These are phyloP conservation scores for Lasioglossum malachurum DNA, from an alignment of 2,888 invertebrate species.

Conservation along the genomic window DNA sequence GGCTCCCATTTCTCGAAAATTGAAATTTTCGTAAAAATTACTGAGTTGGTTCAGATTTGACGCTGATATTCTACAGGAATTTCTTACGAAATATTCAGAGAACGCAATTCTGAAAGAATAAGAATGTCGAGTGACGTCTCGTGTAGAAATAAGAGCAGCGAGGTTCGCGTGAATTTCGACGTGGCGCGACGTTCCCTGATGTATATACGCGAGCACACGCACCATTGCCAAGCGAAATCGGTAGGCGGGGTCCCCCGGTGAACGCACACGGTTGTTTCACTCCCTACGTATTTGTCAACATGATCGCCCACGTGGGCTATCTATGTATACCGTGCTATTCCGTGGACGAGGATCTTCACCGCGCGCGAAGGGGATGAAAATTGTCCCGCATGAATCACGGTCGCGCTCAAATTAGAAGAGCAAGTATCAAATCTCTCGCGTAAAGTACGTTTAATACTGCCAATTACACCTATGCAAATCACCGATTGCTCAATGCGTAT, in stretches of 20 bases:
- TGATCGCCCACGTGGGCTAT: slow-evolving; percentile 69
- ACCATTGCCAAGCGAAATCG: slow-evolving; percentile 74
- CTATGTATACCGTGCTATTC: slow-evolving; percentile 11
- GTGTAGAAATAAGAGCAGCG: not conserved
- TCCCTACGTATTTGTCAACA: slow-evolving; percentile 75
- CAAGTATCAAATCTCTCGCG: not conserved
- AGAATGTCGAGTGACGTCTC: not conserved
- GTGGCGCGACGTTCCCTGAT: slow-evolving; percentile 65
- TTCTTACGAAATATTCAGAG: too few relatives aligned
- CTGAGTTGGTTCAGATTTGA: too few relatives aligned
- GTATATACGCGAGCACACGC: slow-evolving; percentile 71
- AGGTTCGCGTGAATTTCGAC: slow-evolving; percentile 61
- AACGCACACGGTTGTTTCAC: slow-evolving; percentile 72
- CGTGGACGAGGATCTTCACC: not conserved
- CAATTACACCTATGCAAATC: not conserved
- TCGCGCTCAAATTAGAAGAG: not conserved
- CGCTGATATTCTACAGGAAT: too few relatives aligned
- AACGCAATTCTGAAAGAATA: not conserved
- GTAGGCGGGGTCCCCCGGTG: slow-evolving; percentile 74
- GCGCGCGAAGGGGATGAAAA: slow-evolving; percentile 3
- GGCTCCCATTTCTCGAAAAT: too few relatives aligned
- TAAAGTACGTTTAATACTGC: not conserved
- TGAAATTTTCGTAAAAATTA: too few relatives aligned
- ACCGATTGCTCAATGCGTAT: not conserved
- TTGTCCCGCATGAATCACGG: slow-evolving; percentile 1